These are phyloP conservation scores for Orcinus orca DNA, from an alignment of 2,113 vertebrate genomes.

Conservation along the genomic window DNA sequence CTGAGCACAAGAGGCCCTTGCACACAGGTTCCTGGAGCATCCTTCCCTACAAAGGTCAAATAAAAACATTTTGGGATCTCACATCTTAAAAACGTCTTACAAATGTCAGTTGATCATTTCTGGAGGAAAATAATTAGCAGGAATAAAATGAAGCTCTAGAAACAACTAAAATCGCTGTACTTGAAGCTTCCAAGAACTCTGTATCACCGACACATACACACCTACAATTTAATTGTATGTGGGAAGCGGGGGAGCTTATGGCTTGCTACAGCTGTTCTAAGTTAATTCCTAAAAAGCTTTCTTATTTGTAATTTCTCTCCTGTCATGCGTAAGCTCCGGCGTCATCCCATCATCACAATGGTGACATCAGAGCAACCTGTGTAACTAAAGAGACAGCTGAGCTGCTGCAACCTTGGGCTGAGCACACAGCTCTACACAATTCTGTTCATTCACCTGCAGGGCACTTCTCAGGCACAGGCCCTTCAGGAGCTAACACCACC, in stretches of 20 bases:
- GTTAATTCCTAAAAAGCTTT: background rate
- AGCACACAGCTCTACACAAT: rapidly evolving
- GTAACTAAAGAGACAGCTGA: background rate
- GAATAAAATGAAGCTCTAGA: background rate
- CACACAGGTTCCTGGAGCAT: background rate
- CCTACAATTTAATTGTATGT: rapidly evolving
- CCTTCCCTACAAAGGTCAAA: background rate
- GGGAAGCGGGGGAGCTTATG: background rate
- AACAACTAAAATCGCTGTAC: background rate
- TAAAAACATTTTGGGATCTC: background rate
- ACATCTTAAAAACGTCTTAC: background rate
- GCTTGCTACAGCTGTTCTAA: background rate
- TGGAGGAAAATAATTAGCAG: background rate
- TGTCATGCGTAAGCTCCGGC: rapidly evolving
- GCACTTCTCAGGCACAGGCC: background rate
- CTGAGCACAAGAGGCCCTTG: background rate
- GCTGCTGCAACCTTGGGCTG: background rate
- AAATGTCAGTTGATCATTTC: background rate
- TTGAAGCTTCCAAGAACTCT: background rate
- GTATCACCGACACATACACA: rapidly evolving
- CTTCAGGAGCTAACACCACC: background rate
- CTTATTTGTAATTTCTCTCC: background rate
- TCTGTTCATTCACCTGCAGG: background rate
- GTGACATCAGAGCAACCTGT: background rate
- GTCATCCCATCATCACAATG: background rate